Evolutionary conservation across 2,113 vertebrate species (phyloP).

Genomic region (Caranx ignobilis): DNA sequence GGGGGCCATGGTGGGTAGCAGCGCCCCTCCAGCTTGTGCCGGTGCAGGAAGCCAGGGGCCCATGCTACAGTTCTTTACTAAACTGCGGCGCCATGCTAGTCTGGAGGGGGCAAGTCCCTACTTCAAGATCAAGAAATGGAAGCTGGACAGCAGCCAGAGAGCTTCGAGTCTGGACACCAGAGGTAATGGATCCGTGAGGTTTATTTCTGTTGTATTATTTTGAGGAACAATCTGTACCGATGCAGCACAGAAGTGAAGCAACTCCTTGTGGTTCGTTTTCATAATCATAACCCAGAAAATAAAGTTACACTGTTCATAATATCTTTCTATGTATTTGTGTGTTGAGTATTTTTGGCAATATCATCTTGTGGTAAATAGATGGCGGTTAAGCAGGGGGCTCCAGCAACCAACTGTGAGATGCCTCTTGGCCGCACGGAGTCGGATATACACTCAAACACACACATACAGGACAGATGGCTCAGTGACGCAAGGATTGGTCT

Average conservation of each 20-base stretch:
- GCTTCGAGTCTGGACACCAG: slow-evolving; percentile 95
- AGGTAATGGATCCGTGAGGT: slow-evolving; percentile 83
- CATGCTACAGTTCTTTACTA: slow-evolving; percentile 92
- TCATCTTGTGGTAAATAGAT: slow-evolving; percentile 45
- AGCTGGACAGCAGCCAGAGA: slow-evolving; percentile 93
- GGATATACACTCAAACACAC: slow-evolving; percentile 50
- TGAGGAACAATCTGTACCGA: slow-evolving; percentile 9
- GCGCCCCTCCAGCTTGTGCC: slow-evolving; percentile 38
- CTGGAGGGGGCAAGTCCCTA: slow-evolving; percentile 95
- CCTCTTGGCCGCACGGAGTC: slow-evolving; percentile 50
- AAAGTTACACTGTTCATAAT: not conserved
- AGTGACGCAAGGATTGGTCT: slow-evolving; percentile 70
- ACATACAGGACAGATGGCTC: slow-evolving; percentile 78
- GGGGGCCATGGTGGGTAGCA: slow-evolving; percentile 26
- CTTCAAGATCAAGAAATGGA: slow-evolving; percentile 98
- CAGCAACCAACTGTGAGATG: slow-evolving; percentile 68
- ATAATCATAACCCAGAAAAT: not conserved
- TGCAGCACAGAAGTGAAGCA: not conserved
- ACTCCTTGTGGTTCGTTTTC: not conserved
- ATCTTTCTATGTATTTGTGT: slow-evolving; percentile 32
- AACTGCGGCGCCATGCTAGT: slow-evolving; percentile 94
- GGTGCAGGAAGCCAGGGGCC: slow-evolving; percentile 79
- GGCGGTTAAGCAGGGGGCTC: slow-evolving; percentile 44
- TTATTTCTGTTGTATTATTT: slow-evolving; percentile 21
- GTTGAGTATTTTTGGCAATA: slow-evolving; percentile 25